These are phyloP conservation scores for Oedothorax gibbosus DNA, from an alignment of 1,140 invertebrate genomes.

Conservation along the genomic window DNA sequence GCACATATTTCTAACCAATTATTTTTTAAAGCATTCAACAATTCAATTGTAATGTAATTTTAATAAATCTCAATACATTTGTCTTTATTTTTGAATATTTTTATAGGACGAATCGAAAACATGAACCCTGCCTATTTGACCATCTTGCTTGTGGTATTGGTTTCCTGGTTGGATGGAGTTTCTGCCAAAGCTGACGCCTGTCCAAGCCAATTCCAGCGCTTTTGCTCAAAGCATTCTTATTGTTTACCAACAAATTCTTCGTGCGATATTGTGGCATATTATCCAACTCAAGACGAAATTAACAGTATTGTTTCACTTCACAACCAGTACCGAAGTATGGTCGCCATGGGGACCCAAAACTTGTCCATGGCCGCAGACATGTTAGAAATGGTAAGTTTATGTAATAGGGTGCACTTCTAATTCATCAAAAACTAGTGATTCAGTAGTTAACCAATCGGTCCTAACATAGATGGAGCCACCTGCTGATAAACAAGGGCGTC, in stretches of 20 bases:
- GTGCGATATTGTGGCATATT: conserved; percentile 35
- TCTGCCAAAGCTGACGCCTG: not conserved
- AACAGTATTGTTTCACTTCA: conserved; percentile 28
- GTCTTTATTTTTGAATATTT: no score
- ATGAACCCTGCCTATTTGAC: not conserved
- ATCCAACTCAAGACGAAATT: conserved; percentile 2
- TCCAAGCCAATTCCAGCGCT: conserved; percentile 10
- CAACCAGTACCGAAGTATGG: conserved; percentile 60
- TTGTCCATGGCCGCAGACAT: conserved; percentile 62
- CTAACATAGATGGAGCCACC: not conserved
- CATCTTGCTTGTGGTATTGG: not conserved
- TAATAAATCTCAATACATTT: no score
- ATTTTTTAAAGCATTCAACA: no score
- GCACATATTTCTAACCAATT: no score
- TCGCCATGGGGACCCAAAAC: conserved; percentile 59
- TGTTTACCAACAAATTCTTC: conserved; percentile 10
- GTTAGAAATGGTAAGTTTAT: conserved; percentile 55
- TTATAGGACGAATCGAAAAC: no score
- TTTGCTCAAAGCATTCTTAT: conserved; percentile 12
- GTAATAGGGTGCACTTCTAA: not conserved
- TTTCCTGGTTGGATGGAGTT: not conserved
- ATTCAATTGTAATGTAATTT: no score
- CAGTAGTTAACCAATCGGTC: not conserved
- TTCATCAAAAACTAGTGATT: not conserved
- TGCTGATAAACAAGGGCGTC: not conserved